Conservation (phyloP, 2,888 invertebrate genomes). For the Rhagophthalmus giganteus region DNA sequence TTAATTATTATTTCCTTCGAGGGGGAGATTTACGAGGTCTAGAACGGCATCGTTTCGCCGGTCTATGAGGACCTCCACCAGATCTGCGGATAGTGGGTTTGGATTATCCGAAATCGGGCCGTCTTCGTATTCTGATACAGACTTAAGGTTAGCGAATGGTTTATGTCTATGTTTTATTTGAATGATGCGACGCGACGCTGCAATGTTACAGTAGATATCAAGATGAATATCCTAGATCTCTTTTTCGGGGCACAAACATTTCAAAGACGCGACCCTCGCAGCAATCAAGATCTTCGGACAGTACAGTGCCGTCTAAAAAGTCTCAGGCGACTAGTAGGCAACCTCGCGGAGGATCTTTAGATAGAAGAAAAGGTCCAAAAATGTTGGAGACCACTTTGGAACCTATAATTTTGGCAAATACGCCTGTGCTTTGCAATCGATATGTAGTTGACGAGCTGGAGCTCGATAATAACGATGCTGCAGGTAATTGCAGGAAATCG, state of each 20-base stretch:
- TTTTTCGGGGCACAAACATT: too few relatives aligned
- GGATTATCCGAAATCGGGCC: constrained; percentile 60
- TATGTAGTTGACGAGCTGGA: constrained; percentile 65
- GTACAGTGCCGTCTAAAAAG: constrained; percentile 14
- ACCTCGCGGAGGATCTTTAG: constrained; percentile 47
- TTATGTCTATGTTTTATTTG: background rate
- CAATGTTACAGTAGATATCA: constrained; percentile 44
- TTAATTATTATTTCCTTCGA: too few relatives aligned
- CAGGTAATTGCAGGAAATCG: constrained; percentile 36
- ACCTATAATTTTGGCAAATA: constrained; percentile 55
- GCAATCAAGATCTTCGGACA: constrained; percentile 47
- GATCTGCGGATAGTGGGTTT: constrained; percentile 67
- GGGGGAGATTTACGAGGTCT: constrained; percentile 46
- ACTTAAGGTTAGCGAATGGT: constrained; percentile 61
- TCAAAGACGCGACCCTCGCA: constrained; percentile 47
- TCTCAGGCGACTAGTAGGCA: constrained; percentile 15
- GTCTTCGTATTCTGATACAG: constrained; percentile 74
- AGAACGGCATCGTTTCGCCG: constrained; percentile 60
- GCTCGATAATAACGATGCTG: constrained; percentile 45
- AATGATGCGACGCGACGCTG: background rate
- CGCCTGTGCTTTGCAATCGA: constrained; percentile 70
- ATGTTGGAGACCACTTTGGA: constrained; percentile 48
- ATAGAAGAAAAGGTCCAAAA: constrained; percentile 44
- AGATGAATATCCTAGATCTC: constrained; percentile 39
- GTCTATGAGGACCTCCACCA: constrained; percentile 63